A percentile compares a stretch with the other conserved stretches of the same genome.
phyloP scores from a whole-genome alignment of 2,888 invertebrate species.

The Epinotia brunnichana region DNA sequence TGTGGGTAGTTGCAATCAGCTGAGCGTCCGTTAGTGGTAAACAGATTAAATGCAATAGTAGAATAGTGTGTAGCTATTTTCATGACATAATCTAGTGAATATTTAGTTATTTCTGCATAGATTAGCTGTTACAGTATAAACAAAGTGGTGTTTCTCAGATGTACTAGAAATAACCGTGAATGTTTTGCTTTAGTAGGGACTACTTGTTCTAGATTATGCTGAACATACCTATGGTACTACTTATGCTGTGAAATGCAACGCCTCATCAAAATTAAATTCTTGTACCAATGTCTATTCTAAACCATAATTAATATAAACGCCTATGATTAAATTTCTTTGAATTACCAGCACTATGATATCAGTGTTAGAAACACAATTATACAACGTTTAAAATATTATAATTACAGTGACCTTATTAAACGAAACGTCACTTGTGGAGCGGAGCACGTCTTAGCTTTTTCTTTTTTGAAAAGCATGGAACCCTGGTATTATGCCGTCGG shows the following conservation, averaged over 20 bases:
- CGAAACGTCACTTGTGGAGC: constrained; percentile 16
- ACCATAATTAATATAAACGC: constrained; percentile 4
- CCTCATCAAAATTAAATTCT: neutral
- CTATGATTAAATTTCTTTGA: constrained; percentile 15
- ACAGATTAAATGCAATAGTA: constrained; percentile 21
- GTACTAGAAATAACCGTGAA: neutral
- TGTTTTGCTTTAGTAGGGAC: neutral
- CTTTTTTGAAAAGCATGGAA: constrained; percentile 23
- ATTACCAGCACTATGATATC: constrained; percentile 14
- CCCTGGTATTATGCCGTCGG: constrained; percentile 39
- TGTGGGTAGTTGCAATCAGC: constrained; percentile 43
- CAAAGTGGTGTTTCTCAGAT: neutral
- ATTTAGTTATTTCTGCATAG: constrained; percentile 7
- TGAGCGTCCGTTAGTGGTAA: constrained; percentile 29
- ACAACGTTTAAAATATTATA: constrained; percentile 31
- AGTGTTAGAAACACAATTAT: constrained; percentile 24
- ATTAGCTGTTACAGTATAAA: neutral
- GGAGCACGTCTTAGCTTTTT: constrained; percentile 14
- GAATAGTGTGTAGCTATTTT: constrained; percentile 10
- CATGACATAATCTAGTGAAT: neutral
- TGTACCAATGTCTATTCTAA: neutral
- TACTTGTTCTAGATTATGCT: neutral
- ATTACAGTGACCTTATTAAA: constrained; percentile 31
- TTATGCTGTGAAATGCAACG: constrained; percentile 1
- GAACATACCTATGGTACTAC: neutral